A percentile compares a stretch with the other conserved stretches of the same genome.
phyloP scores from a whole-genome alignment of 2,888 invertebrate species.

The Cantharis lateralis region DNA sequence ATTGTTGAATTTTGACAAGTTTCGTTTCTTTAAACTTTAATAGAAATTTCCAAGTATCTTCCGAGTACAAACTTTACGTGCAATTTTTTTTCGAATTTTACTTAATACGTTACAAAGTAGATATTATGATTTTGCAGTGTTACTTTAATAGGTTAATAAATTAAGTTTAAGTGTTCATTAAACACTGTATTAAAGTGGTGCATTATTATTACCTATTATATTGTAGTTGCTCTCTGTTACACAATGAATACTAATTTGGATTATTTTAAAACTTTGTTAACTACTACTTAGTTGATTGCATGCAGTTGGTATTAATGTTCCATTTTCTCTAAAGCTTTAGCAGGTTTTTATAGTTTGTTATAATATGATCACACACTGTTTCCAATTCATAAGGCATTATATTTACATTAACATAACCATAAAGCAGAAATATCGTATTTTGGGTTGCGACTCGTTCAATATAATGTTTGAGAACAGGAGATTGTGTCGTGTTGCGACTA shows the following conservation, averaged over 20 bases:
- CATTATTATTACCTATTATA: background rate
- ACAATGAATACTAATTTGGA: background rate
- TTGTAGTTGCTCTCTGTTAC: background rate
- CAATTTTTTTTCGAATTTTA: background rate
- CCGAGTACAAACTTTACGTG: background rate
- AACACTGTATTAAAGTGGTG: background rate
- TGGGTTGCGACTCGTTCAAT: background rate
- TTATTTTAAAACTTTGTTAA: background rate
- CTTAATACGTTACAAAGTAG: background rate
- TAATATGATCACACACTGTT: background rate
- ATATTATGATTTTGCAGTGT: background rate
- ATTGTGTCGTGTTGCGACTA: background rate
- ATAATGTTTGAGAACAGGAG: background rate
- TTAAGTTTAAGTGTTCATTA: background rate
- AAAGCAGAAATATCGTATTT: background rate
- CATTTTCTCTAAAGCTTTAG: background rate
- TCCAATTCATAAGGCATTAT: background rate
- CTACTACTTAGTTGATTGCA: background rate
- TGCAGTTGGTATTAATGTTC: background rate
- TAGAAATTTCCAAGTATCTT: background rate
- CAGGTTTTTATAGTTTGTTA: background rate
- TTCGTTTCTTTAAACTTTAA: slow-evolving; percentile 16
- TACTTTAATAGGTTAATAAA: background rate
- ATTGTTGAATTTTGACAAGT: slow-evolving; percentile 43
- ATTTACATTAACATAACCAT: background rate